phyloP scores from a whole-genome alignment of 2,888 invertebrate species.

The Empis livida region DNA sequence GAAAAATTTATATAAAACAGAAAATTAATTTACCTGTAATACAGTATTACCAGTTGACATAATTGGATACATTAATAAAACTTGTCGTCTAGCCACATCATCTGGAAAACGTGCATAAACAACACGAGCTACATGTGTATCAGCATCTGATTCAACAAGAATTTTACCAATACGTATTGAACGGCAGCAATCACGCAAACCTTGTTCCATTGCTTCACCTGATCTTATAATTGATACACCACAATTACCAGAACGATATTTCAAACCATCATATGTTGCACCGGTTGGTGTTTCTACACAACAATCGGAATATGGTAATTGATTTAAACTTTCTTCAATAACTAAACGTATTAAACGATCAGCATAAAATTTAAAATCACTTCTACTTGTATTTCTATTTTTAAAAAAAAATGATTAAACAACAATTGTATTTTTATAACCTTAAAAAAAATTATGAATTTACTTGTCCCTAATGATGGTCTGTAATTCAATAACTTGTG shows the following conservation, averaged over 20 bases:
- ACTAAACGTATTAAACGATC: conserved; percentile 94
- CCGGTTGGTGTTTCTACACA: conserved; percentile 84
- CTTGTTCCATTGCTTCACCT: conserved; percentile 95
- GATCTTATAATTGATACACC: conserved; percentile 94
- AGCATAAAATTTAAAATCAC: conserved; percentile 97
- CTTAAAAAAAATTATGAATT: conserved; percentile 24
- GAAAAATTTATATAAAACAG: too few relatives aligned
- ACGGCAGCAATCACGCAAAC: conserved; percentile 89
- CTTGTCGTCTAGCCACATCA: conserved; percentile 59
- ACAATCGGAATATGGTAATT: conserved; percentile 78
- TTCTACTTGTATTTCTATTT: conserved; percentile 73
- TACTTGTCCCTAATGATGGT: conserved; percentile 81
- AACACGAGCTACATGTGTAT: conserved; percentile 91
- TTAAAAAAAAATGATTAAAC: not conserved
- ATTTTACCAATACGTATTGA: conserved; percentile 98
- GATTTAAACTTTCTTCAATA: conserved; percentile 96
- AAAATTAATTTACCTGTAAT: conserved; percentile 44
- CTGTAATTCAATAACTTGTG: conserved; percentile 51
- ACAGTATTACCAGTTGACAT: conserved; percentile 99
- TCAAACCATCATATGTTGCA: conserved; percentile 78
- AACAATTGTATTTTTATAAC: not conserved
- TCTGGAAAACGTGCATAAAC: conserved; percentile 97
- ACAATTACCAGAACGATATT: conserved; percentile 95
- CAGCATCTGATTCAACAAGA: conserved; percentile 88
- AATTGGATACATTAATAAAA: conserved; percentile 95